A percentile compares a stretch with the other conserved stretches of the same genome.
Evolutionary conservation across 1,140 invertebrate species (phyloP).

Genomic region (Drosophila bocki): DNA sequence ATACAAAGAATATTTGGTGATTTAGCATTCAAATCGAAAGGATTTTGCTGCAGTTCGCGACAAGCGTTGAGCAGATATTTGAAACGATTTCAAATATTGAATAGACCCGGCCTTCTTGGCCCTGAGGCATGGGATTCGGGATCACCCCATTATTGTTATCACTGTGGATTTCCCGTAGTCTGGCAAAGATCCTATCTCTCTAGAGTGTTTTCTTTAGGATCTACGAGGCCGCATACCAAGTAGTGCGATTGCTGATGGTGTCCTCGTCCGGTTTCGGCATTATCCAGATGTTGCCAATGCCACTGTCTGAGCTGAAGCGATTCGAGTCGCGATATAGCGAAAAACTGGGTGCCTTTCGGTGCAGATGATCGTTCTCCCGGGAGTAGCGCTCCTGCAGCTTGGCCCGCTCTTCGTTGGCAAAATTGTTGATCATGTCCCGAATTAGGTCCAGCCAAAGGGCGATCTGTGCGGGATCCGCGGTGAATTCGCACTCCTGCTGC

Average conservation of each 20-base stretch:
- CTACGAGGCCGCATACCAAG: slow-evolving; percentile 74
- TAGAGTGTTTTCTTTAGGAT: background rate
- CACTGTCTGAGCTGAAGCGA: slow-evolving; percentile 82
- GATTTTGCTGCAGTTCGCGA: slow-evolving; percentile 6
- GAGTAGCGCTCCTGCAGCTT: slow-evolving; percentile 75
- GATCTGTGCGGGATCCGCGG: slow-evolving; percentile 62
- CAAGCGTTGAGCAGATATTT: slow-evolving; percentile 19
- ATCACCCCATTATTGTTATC: background rate
- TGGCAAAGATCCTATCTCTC: background rate
- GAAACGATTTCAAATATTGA: slow-evolving; percentile 19
- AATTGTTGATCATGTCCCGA: slow-evolving; percentile 77
- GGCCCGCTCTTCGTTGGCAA: slow-evolving; percentile 69
- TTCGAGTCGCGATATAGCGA: slow-evolving; percentile 80
- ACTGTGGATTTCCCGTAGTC: background rate
- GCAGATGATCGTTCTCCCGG: slow-evolving; percentile 73
- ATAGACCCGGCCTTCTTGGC: slow-evolving; percentile 10
- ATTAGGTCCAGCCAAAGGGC: slow-evolving; percentile 74
- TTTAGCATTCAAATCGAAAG: slow-evolving; percentile 62
- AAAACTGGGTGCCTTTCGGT: slow-evolving; percentile 75
- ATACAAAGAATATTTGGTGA: slow-evolving; percentile 64
- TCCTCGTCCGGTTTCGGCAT: slow-evolving; percentile 78
- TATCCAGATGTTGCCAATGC: slow-evolving; percentile 80
- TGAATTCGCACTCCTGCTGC: slow-evolving; percentile 81
- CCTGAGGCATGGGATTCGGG: background rate
- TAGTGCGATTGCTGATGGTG: slow-evolving; percentile 60